These are phyloP conservation scores for Drosophila acutilabella DNA, from an alignment of 2,888 invertebrate genomes.

Conservation along the genomic window DNA sequence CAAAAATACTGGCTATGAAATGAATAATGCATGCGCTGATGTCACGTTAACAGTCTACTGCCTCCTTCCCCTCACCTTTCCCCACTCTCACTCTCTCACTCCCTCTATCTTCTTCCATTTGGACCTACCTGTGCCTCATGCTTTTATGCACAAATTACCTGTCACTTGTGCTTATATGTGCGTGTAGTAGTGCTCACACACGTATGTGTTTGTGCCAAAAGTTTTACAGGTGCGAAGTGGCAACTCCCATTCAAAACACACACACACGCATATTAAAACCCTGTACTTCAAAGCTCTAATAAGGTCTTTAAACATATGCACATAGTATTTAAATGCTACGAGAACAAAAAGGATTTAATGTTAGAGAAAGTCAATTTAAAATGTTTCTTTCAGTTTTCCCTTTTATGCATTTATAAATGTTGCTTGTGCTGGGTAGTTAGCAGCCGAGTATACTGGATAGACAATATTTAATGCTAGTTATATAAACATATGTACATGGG, in stretches of 20 bases:
- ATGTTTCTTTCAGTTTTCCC: no score
- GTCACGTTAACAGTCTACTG: slow-evolving; percentile 31
- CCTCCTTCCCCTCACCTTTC: background rate
- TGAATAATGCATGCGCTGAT: slow-evolving; percentile 66
- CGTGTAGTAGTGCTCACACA: slow-evolving; percentile 28
- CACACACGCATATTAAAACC: background rate
- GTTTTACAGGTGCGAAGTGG: slow-evolving; percentile 36
- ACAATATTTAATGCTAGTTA: background rate
- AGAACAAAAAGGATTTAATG: no score
- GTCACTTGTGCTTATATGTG: slow-evolving; percentile 70
- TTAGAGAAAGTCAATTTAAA: no score
- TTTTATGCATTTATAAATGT: no score
- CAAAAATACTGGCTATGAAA: slow-evolving; percentile 56
- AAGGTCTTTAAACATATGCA: background rate
- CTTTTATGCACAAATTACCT: slow-evolving; percentile 76
- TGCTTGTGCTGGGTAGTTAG: background rate
- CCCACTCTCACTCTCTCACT: background rate
- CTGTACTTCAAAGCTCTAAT: background rate
- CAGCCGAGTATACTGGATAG: background rate
- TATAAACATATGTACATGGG: slow-evolving; percentile 10
- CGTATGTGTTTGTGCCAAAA: slow-evolving; percentile 17
- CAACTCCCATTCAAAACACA: slow-evolving; percentile 12
- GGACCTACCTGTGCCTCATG: slow-evolving; percentile 33
- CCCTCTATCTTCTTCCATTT: background rate
- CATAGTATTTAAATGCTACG: background rate